Evolutionary conservation across 2,113 vertebrate genomes (phyloP).

Genomic region (Acrocephalus arundinaceus): DNA sequence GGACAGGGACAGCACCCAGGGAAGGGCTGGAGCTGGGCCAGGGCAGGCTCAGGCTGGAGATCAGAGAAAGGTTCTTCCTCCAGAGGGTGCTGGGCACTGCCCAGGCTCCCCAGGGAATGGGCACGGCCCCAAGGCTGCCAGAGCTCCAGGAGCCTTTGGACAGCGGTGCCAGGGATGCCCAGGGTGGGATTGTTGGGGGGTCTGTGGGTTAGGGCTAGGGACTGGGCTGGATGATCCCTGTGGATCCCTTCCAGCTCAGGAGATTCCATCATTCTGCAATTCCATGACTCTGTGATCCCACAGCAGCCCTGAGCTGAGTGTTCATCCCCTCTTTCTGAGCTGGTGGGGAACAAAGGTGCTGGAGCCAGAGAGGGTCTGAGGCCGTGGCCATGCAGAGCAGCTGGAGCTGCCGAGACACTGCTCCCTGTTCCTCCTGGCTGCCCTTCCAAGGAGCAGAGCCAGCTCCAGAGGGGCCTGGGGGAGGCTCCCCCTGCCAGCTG

Average conservation of each 20-base stretch:
- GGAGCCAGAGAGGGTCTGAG: not conserved
- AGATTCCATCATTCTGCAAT: not conserved
- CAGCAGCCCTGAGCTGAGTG: not conserved
- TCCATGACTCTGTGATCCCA: not conserved
- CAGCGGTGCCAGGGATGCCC: not conserved
- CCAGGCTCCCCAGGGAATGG: not conserved
- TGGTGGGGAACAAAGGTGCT: not conserved
- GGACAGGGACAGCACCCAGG: not conserved
- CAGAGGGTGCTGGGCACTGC: not conserved
- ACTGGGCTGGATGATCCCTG: fast-evolving
- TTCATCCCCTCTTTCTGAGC: not conserved
- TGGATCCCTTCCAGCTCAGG: not conserved
- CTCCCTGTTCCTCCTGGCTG: not conserved
- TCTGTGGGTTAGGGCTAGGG: not conserved
- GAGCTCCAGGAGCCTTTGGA: not conserved
- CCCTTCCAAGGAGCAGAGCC: not conserved
- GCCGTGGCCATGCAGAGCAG: fast-evolving
- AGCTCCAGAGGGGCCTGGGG: not conserved
- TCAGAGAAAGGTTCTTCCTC: not conserved
- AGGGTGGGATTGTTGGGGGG: not conserved
- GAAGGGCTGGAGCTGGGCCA: not conserved
- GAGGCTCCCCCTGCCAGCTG: not conserved
- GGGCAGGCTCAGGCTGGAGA: not conserved
- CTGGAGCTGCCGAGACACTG: not conserved
- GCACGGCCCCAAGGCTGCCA: not conserved